Percentiles rank a stretch among this genome's conserved stretches.
Evolutionary conservation across 2,797 vertebrate species (phyloP).

Genomic region (Cyprinodon diabolis): DNA sequence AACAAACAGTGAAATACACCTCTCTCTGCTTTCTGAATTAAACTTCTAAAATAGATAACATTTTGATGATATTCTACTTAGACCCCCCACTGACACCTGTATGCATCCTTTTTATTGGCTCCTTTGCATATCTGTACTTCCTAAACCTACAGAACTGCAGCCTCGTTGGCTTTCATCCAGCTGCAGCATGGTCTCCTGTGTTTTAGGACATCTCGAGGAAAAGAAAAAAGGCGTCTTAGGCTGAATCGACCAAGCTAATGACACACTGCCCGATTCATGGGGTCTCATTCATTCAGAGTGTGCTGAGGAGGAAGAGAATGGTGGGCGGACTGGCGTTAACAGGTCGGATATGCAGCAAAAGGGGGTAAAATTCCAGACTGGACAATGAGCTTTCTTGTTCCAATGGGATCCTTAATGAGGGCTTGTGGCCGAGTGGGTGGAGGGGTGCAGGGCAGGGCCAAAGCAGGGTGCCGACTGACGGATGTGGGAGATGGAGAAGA

Average conservation of each 20-base stretch:
- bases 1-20: not conserved
- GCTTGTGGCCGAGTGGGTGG: slow-evolving; percentile 66
- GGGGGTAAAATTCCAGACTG: slow-evolving; percentile 69
- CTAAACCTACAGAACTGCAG: slow-evolving; percentile 14
- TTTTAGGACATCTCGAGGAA: slow-evolving; percentile 67
- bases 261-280: slow-evolving; percentile 69
- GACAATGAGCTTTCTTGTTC: slow-evolving; percentile 82
- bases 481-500: slow-evolving; percentile 72
- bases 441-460: slow-evolving; percentile 56
- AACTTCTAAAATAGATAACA: not conserved
- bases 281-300: slow-evolving; percentile 65
- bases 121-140: not conserved
- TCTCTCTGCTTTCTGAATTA: not conserved
- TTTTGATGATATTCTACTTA: not conserved
- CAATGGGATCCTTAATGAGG: slow-evolving; percentile 79
- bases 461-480: slow-evolving; percentile 67
- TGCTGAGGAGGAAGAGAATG: slow-evolving; percentile 67
- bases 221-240: slow-evolving; percentile 37
- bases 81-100: not conserved
- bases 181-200: slow-evolving; percentile 55
- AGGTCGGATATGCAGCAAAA: slow-evolving; percentile 75
- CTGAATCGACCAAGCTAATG: slow-evolving; percentile 52
- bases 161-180: slow-evolving; percentile 40
- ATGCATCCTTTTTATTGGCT: not conserved
- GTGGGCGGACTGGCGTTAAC: slow-evolving; percentile 76